phyloP scores from a whole-genome alignment of 35 echinoderm and acorn worm species.

The Heliocidaris erythrogramma region DNA sequence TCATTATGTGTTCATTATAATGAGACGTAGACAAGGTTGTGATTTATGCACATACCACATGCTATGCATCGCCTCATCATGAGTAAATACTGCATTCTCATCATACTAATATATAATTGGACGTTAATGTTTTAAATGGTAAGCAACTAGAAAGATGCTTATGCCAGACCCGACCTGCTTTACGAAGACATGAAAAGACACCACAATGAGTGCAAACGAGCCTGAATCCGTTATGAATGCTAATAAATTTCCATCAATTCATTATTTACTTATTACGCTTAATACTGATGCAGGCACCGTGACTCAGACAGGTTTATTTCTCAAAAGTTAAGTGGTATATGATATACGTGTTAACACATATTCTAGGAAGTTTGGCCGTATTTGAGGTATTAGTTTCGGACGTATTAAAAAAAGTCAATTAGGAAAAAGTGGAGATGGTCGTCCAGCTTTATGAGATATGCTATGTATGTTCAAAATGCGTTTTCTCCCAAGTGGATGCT shows the following conservation, averaged over 20 bases:
- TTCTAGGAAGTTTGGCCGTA: neutral
- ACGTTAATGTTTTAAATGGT: conserved; percentile 7
- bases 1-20: neutral
- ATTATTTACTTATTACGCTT: neutral
- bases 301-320: neutral
- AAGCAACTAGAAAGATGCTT: neutral
- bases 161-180: neutral
- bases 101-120: neutral
- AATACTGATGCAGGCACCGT: neutral
- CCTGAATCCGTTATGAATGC: neutral
- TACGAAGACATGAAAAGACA: neutral
- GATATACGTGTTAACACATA: neutral
- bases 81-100: neutral
- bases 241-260: neutral
- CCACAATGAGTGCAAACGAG: neutral
- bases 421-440: too few relatives aligned
- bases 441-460: too few relatives aligned
- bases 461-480: too few relatives aligned
- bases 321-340: neutral
- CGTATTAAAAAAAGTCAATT: neutral
- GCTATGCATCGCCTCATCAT: neutral
- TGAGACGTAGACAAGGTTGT: neutral
- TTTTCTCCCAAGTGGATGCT: too few relatives aligned
- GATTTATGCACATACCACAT: neutral
- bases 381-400: neutral